Percentiles rank a stretch among this genome's conserved stretches.
Conservation (phyloP, 2,113 vertebrate species). For the Carollia perspicillata region DNA sequence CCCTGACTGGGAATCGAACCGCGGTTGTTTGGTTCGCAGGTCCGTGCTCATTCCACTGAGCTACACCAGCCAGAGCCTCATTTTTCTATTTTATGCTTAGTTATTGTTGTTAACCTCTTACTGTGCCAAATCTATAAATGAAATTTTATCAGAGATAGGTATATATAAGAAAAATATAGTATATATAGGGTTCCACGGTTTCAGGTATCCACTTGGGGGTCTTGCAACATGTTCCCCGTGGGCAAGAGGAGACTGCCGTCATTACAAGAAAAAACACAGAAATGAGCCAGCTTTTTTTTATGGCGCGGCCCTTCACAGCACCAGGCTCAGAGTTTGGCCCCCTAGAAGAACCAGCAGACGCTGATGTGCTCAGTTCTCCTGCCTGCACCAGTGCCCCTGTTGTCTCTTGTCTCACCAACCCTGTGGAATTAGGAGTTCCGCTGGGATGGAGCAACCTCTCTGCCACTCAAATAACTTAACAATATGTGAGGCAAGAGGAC, state of each 20-base stretch:
- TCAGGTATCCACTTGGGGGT: neutral
- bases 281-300: neutral
- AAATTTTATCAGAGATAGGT: neutral
- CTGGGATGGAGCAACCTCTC: neutral
- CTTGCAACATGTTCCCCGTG: neutral
- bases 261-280: neutral
- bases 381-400: too few species aligned
- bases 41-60: too few species aligned
- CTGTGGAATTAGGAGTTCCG: neutral
- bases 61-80: too few species aligned
- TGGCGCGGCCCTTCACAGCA: neutral
- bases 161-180: neutral
- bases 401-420: neutral
- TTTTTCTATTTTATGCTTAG: neutral
- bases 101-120: neutral
- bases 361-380: neutral
- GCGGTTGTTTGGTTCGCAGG: too few species aligned
- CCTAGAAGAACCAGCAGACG: too few species aligned
- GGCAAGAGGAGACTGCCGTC: neutral
- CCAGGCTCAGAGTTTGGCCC: neutral
- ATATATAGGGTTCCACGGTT: neutral
- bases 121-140: neutral
- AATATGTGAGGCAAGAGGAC: neutral
- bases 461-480: neutral
- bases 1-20: too few species aligned